These are phyloP conservation scores for Rhabdophis nuchalis DNA, from an alignment of 2,797 vertebrate genomes.

Conservation along the genomic window DNA sequence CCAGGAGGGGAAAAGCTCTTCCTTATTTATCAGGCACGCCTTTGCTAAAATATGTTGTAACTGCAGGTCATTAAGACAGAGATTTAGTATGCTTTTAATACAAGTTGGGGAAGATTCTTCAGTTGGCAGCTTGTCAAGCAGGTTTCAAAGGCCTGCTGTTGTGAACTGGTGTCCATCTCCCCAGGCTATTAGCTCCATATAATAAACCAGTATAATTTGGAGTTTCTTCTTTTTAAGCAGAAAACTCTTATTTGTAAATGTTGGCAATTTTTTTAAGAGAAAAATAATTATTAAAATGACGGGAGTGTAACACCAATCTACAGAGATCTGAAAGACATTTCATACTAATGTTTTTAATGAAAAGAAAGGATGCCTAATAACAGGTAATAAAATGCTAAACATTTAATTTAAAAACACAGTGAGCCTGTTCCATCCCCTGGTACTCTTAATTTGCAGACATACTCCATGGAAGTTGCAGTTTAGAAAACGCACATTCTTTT, in stretches of 20 bases:
- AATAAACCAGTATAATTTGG: slow-evolving; percentile 15
- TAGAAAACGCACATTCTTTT: background rate
- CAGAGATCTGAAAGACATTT: background rate
- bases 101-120: slow-evolving; percentile 20
- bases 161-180: slow-evolving; percentile 30
- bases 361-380: background rate
- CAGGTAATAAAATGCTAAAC: background rate
- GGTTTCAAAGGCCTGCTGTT: slow-evolving; percentile 41
- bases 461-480: background rate
- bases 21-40: slow-evolving; percentile 20
- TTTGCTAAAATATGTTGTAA: background rate
- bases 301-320: background rate
- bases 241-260: background rate
- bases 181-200: slow-evolving; percentile 18
- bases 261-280: background rate
- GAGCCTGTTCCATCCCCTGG: background rate
- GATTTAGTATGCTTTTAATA: slow-evolving; percentile 13
- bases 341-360: background rate
- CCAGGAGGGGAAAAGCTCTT: background rate
- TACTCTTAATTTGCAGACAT: background rate
- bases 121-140: slow-evolving; percentile 44
- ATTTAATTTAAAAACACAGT: background rate
- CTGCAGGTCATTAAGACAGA: slow-evolving; percentile 22
- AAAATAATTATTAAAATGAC: slow-evolving; percentile 5
- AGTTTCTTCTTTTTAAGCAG: background rate